A percentile compares a stretch with the other conserved stretches of the same genome.
phyloP scores from a whole-genome alignment of 1,140 invertebrate genomes.

The Oppia nitens region DNA sequence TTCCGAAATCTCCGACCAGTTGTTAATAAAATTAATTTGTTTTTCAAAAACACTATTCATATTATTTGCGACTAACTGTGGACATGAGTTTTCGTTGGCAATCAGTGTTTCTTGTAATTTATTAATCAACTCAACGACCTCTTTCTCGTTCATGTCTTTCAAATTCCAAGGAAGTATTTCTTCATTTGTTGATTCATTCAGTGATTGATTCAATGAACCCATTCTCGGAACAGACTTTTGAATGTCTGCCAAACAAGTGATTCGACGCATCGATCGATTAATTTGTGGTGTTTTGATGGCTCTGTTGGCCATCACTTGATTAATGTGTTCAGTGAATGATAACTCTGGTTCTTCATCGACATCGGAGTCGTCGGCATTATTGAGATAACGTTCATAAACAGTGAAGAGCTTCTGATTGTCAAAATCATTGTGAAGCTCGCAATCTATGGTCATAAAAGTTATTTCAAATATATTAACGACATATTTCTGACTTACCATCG shows the following conservation, averaged over 20 bases:
- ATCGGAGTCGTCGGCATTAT: not conserved
- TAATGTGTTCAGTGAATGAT: not conserved
- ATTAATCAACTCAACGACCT: not conserved
- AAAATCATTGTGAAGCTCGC: not conserved
- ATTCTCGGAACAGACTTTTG: not conserved
- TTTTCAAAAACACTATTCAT: not conserved
- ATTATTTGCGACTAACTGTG: not conserved
- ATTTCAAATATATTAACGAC: not conserved
- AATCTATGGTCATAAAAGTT: not conserved
- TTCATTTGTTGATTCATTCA: not conserved
- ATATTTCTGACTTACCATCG: not conserved
- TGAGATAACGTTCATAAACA: not conserved
- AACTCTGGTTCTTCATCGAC: not conserved
- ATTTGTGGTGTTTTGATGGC: not conserved
- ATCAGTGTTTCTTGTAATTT: not conserved
- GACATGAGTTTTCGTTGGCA: not conserved
- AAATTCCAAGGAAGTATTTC: not conserved
- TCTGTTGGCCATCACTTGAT: not conserved
- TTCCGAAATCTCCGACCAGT: too few relatives aligned
- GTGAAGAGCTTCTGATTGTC: not conserved
- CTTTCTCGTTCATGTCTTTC: not conserved
- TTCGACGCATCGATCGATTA: not conserved
- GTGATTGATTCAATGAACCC: not conserved
- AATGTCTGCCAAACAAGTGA: not conserved
- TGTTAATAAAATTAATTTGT: not conserved